Percentiles rank a stretch among this genome's conserved stretches.
Evolutionary conservation across 2,888 invertebrate species (phyloP).

Genomic region (Rhogogaster chlorosoma): DNA sequence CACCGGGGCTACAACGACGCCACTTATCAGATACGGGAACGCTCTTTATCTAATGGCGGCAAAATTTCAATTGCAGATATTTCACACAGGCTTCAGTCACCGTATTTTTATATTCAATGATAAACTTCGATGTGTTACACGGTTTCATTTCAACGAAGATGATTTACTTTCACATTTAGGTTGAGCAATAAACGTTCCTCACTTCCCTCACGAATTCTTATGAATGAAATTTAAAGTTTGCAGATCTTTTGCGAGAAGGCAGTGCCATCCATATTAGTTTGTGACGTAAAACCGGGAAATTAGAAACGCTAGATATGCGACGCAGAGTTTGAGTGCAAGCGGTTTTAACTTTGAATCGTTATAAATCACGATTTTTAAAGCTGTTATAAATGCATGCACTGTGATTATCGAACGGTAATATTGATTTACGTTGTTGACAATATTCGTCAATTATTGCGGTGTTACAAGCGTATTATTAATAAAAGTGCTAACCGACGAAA

Average conservation of each 20-base stretch:
- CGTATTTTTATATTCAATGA: not conserved
- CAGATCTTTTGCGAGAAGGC: not conserved
- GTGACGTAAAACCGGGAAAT: conserved; percentile 12
- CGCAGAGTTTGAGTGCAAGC: not conserved
- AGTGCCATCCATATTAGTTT: conserved; percentile 18
- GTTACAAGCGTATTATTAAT: not conserved
- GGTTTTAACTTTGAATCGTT: not conserved
- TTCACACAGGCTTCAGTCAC: not conserved
- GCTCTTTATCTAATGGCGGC: conserved; percentile 47
- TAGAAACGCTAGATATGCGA: not conserved
- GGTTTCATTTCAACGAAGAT: not conserved
- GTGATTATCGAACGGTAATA: not conserved
- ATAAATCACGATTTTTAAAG: not conserved
- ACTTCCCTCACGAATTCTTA: not conserved
- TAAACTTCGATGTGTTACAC: not conserved
- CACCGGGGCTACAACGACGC: conserved; percentile 43
- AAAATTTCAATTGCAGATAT: conserved; percentile 26
- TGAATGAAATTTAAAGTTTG: not conserved
- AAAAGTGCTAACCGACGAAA: not conserved
- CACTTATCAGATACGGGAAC: conserved; percentile 49
- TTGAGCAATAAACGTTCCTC: not conserved
- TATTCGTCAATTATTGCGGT: not conserved
- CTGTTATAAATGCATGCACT: not conserved
- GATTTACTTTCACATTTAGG: not conserved
- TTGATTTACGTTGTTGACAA: not conserved